phyloP scores from a whole-genome alignment of 2,113 vertebrate species.

The Entomyzon cyanotis region DNA sequence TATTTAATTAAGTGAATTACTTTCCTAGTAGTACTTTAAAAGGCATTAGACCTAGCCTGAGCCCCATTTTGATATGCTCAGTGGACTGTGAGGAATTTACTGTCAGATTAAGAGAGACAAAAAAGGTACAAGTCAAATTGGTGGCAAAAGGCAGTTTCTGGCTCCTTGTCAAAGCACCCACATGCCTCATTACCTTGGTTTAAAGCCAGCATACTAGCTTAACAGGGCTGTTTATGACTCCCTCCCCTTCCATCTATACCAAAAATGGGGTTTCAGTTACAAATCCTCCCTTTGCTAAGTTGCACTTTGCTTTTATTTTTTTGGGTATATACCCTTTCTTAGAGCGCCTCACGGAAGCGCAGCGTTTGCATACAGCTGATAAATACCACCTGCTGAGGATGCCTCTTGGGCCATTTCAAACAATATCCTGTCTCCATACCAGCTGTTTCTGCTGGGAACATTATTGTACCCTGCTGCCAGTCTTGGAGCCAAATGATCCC shows the following conservation, averaged over 20 bases:
- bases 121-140: conserved; percentile 37
- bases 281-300: background rate
- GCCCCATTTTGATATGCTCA: conserved; percentile 26
- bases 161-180: conserved; percentile 50
- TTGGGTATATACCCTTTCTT: background rate
- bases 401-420: background rate
- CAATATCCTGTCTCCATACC: background rate
- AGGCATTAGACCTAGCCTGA: conserved; percentile 23
- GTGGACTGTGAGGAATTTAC: conserved; percentile 42
- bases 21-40: conserved; percentile 54
- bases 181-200: conserved; percentile 69
- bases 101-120: conserved; percentile 52
- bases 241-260: background rate
- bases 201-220: conserved; percentile 48
- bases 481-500: conserved; percentile 15
- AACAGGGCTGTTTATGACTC: conserved; percentile 31
- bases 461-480: background rate
- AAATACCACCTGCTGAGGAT: background rate
- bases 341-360: rapidly evolving
- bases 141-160: conserved; percentile 50
- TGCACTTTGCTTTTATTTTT: background rate
- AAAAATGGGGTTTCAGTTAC: background rate
- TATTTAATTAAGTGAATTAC: conserved; percentile 60
- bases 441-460: conserved; percentile 32
- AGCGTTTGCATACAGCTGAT: background rate